Conservation (phyloP, 2,113 vertebrate genomes). For the Crotalus horridus region DNA sequence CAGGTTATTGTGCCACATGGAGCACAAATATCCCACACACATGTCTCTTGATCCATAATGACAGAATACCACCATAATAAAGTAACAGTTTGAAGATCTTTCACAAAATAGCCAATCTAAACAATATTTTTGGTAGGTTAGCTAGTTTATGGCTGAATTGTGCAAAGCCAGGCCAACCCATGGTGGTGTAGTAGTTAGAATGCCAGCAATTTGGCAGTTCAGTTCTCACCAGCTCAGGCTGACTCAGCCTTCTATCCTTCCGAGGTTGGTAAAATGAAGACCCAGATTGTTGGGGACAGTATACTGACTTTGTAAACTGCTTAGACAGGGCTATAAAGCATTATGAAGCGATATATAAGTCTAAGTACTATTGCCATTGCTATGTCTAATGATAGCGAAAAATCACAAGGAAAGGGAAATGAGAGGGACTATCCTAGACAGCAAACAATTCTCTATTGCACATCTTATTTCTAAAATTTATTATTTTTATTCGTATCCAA, state of each 20-base stretch:
- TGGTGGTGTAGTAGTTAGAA: no score
- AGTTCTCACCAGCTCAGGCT: no score
- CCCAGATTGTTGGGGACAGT: no score
- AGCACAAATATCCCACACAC: not conserved
- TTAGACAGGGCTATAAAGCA: no score
- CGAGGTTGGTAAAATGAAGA: no score
- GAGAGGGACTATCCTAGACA: not conserved
- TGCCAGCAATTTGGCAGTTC: no score
- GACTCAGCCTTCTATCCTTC: no score
- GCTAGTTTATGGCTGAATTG: not conserved
- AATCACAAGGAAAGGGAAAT: not conserved
- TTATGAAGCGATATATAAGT: no score
- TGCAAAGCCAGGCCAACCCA: not conserved
- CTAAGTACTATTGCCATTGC: no score
- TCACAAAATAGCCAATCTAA: not conserved
- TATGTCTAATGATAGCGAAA: not conserved
- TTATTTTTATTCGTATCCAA: not conserved
- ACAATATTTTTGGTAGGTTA: not conserved
- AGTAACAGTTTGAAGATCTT: not conserved
- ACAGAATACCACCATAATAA: not conserved
- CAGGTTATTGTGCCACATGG: not conserved
- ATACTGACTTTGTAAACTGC: no score
- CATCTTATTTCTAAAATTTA: not conserved
- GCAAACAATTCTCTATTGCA: not conserved
- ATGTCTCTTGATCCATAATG: not conserved